phyloP scores from a whole-genome alignment of 2,888 invertebrate genomes.

The Hofmannophila pseudospretella region DNA sequence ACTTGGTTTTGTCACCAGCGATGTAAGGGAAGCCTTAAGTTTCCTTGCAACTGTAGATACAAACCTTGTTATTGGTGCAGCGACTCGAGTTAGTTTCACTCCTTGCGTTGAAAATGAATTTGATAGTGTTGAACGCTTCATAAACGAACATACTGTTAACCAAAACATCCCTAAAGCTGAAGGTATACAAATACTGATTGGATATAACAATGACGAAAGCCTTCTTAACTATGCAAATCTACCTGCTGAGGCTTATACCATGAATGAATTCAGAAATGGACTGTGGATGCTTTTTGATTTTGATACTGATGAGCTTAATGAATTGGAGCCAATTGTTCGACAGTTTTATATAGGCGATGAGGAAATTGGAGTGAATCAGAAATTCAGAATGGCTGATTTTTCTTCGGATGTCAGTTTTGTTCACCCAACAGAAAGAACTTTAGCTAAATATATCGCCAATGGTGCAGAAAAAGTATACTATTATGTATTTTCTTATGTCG shows the following conservation, averaged over 20 bases:
- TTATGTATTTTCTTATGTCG: slow-evolving; percentile 46
- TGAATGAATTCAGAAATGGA: background rate
- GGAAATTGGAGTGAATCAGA: slow-evolving; percentile 17
- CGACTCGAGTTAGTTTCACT: background rate
- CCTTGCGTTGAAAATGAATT: slow-evolving; percentile 31
- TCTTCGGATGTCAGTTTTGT: slow-evolving; percentile 40
- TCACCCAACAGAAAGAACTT: slow-evolving; percentile 35
- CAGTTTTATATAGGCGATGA: slow-evolving; percentile 46
- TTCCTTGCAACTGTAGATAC: slow-evolving; percentile 26
- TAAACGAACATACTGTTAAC: slow-evolving; percentile 22
- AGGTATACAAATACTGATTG: slow-evolving; percentile 28
- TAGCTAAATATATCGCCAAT: slow-evolving; percentile 30
- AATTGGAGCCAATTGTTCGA: slow-evolving; percentile 24
- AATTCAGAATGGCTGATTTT: slow-evolving; percentile 30
- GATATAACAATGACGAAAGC: slow-evolving; percentile 27
- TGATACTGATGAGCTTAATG: slow-evolving; percentile 17
- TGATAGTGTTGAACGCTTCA: slow-evolving; percentile 27
- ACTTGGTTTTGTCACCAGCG: slow-evolving; percentile 25
- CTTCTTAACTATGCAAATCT: slow-evolving; percentile 8
- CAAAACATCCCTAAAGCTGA: slow-evolving; percentile 18
- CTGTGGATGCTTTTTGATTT: slow-evolving; percentile 17
- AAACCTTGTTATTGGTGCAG: slow-evolving; percentile 19
- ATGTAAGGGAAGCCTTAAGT: slow-evolving; percentile 29
- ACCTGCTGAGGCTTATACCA: background rate
- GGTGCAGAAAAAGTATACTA: slow-evolving; percentile 33